Evolutionary conservation across 2,888 invertebrate species (phyloP).

Genomic region (Ephialtes manifestator): DNA sequence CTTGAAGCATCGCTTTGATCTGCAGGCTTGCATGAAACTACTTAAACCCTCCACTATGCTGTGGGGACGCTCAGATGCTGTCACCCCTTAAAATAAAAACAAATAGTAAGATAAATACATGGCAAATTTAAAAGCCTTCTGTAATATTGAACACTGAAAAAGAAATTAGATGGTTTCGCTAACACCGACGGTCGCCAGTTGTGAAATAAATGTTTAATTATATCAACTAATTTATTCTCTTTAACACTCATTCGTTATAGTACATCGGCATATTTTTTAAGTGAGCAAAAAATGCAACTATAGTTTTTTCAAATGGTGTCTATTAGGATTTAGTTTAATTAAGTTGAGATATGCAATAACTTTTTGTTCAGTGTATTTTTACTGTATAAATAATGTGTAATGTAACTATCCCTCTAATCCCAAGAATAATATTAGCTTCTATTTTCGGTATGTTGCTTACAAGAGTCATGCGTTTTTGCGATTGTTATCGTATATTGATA

Average conservation of each 20-base stretch:
- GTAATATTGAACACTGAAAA: neutral
- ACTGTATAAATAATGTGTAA: neutral
- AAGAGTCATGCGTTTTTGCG: neutral
- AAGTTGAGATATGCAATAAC: too few relatives aligned
- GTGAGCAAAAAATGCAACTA: too few relatives aligned
- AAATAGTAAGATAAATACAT: neutral
- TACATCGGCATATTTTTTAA: too few relatives aligned
- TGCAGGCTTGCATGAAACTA: conserved; percentile 14
- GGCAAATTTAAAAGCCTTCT: neutral
- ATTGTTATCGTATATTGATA: neutral
- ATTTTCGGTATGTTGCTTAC: neutral
- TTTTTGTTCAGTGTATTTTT: too few relatives aligned
- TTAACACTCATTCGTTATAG: too few relatives aligned
- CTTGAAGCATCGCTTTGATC: conserved; percentile 51
- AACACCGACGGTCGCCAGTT: too few relatives aligned
- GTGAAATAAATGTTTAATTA: too few relatives aligned
- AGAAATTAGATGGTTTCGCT: too few relatives aligned
- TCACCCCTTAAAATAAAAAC: neutral
- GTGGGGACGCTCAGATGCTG: neutral
- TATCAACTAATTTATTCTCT: too few relatives aligned
- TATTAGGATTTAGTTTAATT: too few relatives aligned
- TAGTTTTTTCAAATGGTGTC: too few relatives aligned
- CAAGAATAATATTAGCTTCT: neutral
- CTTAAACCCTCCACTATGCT: neutral
- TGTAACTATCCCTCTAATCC: neutral